Conservation (phyloP, 2,888 invertebrate genomes). For the Chrysodeixis includens region DNA sequence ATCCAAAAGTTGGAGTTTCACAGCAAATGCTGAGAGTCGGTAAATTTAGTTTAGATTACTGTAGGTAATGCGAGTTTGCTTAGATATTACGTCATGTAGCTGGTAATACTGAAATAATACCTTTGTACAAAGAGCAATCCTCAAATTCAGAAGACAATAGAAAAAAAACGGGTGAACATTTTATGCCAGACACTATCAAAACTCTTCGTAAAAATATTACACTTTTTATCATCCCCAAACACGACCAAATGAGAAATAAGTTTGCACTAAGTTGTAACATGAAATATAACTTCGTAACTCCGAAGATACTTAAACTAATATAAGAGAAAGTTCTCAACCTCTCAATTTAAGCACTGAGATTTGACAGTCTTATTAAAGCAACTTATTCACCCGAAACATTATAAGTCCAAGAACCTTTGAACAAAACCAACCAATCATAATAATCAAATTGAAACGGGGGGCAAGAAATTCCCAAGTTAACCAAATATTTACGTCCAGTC, state of each 20-base stretch:
- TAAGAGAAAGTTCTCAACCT: conserved; percentile 5
- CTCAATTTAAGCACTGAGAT: conserved; percentile 6
- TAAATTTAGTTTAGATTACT: conserved; percentile 14
- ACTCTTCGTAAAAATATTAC: not conserved
- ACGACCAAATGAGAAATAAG: conserved; percentile 1
- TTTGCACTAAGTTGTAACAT: not conserved
- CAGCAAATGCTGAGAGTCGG: conserved; percentile 5
- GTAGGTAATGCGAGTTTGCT: not conserved
- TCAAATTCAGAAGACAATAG: not conserved
- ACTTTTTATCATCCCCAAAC: not conserved
- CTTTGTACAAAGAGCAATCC: not conserved
- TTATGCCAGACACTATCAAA: not conserved
- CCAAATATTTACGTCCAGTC: conserved; percentile 60
- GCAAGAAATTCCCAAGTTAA: conserved; percentile 53
- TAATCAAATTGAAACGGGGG: conserved; percentile 58
- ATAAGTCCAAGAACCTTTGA: conserved; percentile 19
- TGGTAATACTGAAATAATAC: not conserved
- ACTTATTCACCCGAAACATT: conserved; percentile 20
- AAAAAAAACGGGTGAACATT: not conserved
- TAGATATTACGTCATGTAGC: not conserved
- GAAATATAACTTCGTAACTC: not conserved
- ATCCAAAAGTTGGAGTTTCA: conserved; percentile 25
- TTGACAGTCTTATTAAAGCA: conserved; percentile 10
- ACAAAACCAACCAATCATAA: conserved; percentile 35
- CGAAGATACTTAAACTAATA: not conserved